These are phyloP conservation scores for Drosophila recens DNA, from an alignment of 2,888 invertebrate genomes.

Conservation along the genomic window DNA sequence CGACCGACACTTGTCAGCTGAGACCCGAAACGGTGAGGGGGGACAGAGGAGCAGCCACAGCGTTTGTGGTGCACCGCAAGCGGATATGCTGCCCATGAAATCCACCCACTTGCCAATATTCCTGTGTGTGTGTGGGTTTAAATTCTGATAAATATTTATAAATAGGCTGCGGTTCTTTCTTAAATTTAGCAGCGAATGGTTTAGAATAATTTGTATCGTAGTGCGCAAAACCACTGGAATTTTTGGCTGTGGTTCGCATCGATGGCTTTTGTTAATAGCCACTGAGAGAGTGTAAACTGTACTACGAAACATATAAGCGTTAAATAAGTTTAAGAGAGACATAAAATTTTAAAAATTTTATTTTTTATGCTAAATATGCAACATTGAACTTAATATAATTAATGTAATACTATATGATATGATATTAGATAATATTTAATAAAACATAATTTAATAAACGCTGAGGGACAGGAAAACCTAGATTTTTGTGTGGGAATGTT, in stretches of 20 bases:
- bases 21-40: background rate
- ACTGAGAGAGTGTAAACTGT: background rate
- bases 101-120: slow-evolving; percentile 18
- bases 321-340: background rate
- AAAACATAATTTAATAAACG: too few relatives aligned
- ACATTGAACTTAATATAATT: too few relatives aligned
- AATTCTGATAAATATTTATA: slow-evolving; percentile 71
- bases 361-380: background rate
- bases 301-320: background rate
- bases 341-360: background rate
- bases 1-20: slow-evolving; percentile 26
- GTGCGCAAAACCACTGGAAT: slow-evolving; percentile 56
- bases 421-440: too few relatives aligned
- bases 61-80: slow-evolving; percentile 71
- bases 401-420: too few relatives aligned
- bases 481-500: too few relatives aligned
- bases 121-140: slow-evolving; percentile 22
- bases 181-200: slow-evolving; percentile 59
- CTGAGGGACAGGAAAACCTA: too few relatives aligned
- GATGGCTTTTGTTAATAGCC: slow-evolving; percentile 25
- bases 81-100: slow-evolving; percentile 56
- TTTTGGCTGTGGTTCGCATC: slow-evolving; percentile 42
- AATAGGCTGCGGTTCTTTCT: slow-evolving; percentile 66
- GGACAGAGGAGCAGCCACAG: slow-evolving; percentile 49
- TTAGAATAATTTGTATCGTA: slow-evolving; percentile 36